A percentile compares a stretch with the other conserved stretches of the same genome.
Evolutionary conservation across 2,797 vertebrate species (phyloP).

Genomic region (Chromis chromis): DNA sequence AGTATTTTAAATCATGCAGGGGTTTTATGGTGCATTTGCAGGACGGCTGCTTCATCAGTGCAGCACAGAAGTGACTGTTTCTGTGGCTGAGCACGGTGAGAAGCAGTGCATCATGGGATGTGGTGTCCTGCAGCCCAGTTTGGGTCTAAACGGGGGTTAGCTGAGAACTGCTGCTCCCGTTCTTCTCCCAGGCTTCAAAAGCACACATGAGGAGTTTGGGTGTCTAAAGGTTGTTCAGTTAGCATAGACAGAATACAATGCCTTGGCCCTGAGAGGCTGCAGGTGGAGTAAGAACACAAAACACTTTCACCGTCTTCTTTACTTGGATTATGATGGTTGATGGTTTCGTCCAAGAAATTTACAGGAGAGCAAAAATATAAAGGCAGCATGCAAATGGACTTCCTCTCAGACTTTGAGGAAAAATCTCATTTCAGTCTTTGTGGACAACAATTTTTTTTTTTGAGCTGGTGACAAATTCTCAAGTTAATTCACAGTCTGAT

Average conservation of each 20-base stretch:
- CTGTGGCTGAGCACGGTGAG: conserved; percentile 40
- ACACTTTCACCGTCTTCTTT: conserved; percentile 12
- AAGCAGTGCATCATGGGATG: conserved; percentile 26
- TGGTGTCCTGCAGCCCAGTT: conserved; percentile 37
- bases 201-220: conserved; percentile 53
- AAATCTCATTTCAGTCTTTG: too few relatives aligned
- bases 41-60: conserved; percentile 35
- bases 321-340: neutral
- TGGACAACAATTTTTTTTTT: too few relatives aligned
- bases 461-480: too few relatives aligned
- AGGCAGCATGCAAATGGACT: too few relatives aligned
- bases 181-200: conserved; percentile 26
- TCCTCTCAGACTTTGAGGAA: too few relatives aligned
- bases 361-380: too few relatives aligned
- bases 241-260: conserved; percentile 15
- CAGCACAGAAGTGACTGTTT: conserved; percentile 24
- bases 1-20: conserved; percentile 14
- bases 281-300: conserved; percentile 18
- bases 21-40: conserved; percentile 3
- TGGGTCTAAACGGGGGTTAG: conserved; percentile 27
- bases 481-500: too few relatives aligned
- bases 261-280: conserved; percentile 9
- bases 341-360: neutral
- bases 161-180: conserved; percentile 33
- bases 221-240: conserved; percentile 67